These are phyloP conservation scores for Zaprionus davidi DNA, from an alignment of 1,140 invertebrate genomes.

Conservation along the genomic window DNA sequence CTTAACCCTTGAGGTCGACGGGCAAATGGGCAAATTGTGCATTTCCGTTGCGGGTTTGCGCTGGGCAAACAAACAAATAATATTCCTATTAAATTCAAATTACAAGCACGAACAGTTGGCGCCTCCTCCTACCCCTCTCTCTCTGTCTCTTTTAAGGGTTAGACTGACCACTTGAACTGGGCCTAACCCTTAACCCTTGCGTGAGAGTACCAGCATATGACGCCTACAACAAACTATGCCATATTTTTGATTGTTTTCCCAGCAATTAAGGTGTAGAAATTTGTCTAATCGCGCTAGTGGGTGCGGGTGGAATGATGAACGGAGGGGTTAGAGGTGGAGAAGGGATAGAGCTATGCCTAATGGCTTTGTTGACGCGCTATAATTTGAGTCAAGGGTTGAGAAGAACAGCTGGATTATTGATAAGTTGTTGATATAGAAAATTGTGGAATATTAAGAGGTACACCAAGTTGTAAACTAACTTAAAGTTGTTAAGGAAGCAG, in stretches of 20 bases:
- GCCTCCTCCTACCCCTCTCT: not conserved
- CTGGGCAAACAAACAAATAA: slow-evolving; percentile 61
- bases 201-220: slow-evolving; percentile 59
- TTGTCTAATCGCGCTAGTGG: slow-evolving; percentile 53
- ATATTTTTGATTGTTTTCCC: slow-evolving; percentile 53
- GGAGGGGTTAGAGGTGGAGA: not conserved
- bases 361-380: slow-evolving; percentile 46
- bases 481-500: slow-evolving; percentile 29
- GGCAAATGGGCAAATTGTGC: slow-evolving; percentile 40
- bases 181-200: slow-evolving; percentile 29
- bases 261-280: slow-evolving; percentile 67
- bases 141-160: slow-evolving; percentile 25
- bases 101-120: slow-evolving; percentile 67
- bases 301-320: slow-evolving; percentile 4
- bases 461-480: slow-evolving; percentile 11
- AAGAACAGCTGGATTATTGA: slow-evolving; percentile 34
- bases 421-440: not conserved
- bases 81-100: slow-evolving; percentile 74
- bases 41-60: slow-evolving; percentile 38
- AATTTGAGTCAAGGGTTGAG: slow-evolving; percentile 42
- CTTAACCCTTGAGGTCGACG: slow-evolving; percentile 42
- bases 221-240: slow-evolving; percentile 27
- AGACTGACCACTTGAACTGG: slow-evolving; percentile 58
- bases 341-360: slow-evolving; percentile 5
- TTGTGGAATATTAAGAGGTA: not conserved